Evolutionary conservation across 2,113 vertebrate genomes (phyloP).

Genomic region (rat (Rattus norvegicus)): DNA sequence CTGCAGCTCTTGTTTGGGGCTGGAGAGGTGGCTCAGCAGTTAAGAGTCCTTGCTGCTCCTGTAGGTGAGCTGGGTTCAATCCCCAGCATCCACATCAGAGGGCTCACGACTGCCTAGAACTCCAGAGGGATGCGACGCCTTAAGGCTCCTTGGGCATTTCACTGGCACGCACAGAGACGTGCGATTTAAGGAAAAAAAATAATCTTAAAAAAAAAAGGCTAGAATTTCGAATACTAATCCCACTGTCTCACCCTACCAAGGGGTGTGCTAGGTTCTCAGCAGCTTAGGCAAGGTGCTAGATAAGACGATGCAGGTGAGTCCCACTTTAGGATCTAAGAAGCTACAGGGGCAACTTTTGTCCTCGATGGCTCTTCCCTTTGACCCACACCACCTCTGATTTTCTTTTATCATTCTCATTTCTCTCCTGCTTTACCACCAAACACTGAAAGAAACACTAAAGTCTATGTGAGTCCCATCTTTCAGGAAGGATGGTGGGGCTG

Average conservation of each 20-base stretch:
- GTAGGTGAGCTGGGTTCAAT: neutral
- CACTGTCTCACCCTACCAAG: neutral
- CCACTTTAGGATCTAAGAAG: neutral
- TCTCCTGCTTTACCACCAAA: neutral
- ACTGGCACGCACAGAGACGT: neutral
- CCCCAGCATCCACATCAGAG: neutral
- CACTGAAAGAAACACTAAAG: slow-evolving; percentile 24
- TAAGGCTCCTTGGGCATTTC: neutral
- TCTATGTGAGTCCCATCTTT: slow-evolving; percentile 62
- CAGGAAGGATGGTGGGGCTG: slow-evolving; percentile 42
- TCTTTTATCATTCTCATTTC: neutral
- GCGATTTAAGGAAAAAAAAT: neutral
- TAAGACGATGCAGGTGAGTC: neutral
- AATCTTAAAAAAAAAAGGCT: too few species aligned
- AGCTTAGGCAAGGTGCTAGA: neutral
- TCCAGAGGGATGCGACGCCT: neutral
- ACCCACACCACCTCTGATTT: neutral
- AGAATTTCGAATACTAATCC: neutral
- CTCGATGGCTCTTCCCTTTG: too few species aligned
- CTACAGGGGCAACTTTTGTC: accelerated
- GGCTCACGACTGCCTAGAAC: neutral
- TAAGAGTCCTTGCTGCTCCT: neutral
- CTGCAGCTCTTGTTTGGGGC: neutral
- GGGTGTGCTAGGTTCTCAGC: too few species aligned
- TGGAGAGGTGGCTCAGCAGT: neutral